phyloP scores from a whole-genome alignment of 2,888 invertebrate species.

The Gymnocheta viridis region DNA sequence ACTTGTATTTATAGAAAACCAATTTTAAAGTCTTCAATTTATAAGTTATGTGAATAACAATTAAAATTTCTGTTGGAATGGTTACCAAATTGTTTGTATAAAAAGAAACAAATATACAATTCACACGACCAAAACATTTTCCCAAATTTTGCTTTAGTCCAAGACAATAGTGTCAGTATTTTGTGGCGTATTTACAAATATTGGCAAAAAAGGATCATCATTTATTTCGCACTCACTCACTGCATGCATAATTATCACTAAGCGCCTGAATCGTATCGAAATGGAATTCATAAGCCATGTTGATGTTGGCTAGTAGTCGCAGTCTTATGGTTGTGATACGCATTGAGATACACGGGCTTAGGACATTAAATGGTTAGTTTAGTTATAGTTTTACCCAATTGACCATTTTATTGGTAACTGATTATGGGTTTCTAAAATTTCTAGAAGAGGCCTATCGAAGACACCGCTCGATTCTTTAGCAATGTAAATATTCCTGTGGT shows the following conservation, averaged over 20 bases:
- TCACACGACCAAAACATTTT: not conserved
- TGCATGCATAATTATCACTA: slow-evolving; percentile 20
- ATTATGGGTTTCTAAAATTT: no score
- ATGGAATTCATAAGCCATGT: not conserved
- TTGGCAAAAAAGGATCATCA: slow-evolving; percentile 19
- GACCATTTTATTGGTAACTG: no score
- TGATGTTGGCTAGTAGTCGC: not conserved
- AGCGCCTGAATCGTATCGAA: slow-evolving; percentile 28
- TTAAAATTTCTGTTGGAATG: no score
- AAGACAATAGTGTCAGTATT: slow-evolving; percentile 6
- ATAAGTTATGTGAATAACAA: no score
- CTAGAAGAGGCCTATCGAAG: no score
- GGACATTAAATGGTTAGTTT: slow-evolving; percentile 20
- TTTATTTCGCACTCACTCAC: not conserved
- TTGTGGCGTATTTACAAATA: slow-evolving; percentile 36
- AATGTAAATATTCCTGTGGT: no score
- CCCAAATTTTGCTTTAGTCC: not conserved
- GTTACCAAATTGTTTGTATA: no score
- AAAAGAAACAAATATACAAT: not conserved
- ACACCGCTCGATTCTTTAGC: no score
- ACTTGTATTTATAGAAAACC: no score
- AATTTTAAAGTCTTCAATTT: no score
- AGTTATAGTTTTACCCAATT: not conserved
- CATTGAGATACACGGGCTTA: slow-evolving; percentile 15
- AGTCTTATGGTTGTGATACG: not conserved